Conservation (phyloP, 2,113 vertebrate species). For the Tapirus terrestris region DNA sequence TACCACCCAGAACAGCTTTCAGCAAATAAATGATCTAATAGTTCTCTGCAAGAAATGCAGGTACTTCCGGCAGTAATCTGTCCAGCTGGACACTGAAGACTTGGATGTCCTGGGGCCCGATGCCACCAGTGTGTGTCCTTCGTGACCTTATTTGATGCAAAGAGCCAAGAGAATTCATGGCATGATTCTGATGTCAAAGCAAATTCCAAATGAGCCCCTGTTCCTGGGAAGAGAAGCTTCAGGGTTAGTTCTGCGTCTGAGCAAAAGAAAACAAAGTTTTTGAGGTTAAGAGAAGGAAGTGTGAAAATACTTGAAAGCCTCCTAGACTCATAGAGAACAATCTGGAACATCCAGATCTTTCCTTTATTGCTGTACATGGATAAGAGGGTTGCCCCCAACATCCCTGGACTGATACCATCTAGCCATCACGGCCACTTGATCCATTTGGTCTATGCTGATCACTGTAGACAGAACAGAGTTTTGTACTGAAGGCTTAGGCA, state of each 20-base stretch:
- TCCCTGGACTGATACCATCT: not conserved
- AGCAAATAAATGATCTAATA: conserved; percentile 58
- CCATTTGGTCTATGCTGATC: not conserved
- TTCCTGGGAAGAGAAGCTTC: not conserved
- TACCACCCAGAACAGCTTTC: conserved; percentile 68
- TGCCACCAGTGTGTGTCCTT: accelerated
- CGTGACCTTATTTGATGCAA: not conserved
- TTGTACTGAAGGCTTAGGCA: not conserved
- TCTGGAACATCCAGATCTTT: not conserved
- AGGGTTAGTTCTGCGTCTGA: not conserved
- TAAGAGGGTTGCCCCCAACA: not conserved
- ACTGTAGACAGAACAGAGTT: not conserved
- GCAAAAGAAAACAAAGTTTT: not conserved
- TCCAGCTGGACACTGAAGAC: not conserved
- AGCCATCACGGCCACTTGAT: not conserved
- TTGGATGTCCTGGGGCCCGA: accelerated
- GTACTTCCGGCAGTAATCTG: conserved; percentile 31
- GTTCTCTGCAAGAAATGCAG: conserved; percentile 38
- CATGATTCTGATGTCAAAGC: not conserved
- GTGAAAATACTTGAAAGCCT: not conserved
- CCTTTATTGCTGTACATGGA: accelerated
- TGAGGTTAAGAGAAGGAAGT: not conserved
- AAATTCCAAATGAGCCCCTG: not conserved
- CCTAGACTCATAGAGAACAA: not conserved
- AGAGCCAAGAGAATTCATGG: not conserved